These are phyloP conservation scores for Cebidichthys violaceus DNA, from an alignment of 2,113 vertebrate genomes.

Conservation along the genomic window DNA sequence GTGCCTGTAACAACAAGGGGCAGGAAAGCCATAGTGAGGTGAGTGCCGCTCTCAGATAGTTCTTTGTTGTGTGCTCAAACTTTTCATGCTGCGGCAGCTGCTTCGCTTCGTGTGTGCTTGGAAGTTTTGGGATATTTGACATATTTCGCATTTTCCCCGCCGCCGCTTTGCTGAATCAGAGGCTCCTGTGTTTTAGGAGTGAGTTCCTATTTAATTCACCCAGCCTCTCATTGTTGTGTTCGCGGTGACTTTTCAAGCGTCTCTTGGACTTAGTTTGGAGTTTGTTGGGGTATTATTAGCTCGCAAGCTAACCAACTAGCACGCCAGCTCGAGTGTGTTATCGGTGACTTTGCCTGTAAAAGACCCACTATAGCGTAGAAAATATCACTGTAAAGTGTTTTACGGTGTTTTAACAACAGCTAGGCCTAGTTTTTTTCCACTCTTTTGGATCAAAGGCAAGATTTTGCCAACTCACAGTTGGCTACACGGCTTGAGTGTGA, in stretches of 20 bases:
- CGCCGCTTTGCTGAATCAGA: slow-evolving; percentile 54
- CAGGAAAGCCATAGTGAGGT: slow-evolving; percentile 68
- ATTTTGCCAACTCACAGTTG: slow-evolving; percentile 63
- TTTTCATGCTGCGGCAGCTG: slow-evolving; percentile 70
- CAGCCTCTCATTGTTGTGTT: background rate
- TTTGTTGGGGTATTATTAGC: slow-evolving; percentile 77
- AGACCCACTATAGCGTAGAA: background rate
- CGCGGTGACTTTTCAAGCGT: background rate
- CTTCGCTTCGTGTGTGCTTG: slow-evolving; percentile 69
- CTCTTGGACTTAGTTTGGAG: slow-evolving; percentile 49
- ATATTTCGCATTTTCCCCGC: slow-evolving; percentile 81
- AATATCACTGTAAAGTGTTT: background rate
- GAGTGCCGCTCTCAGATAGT: slow-evolving; percentile 65
- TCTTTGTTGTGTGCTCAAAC: slow-evolving; percentile 78
- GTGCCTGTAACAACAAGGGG: slow-evolving; percentile 19
- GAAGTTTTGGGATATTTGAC: slow-evolving; percentile 83
- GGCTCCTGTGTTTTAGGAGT: slow-evolving; percentile 7
- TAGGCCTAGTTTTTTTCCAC: background rate
- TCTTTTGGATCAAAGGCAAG: background rate
- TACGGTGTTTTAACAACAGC: background rate
- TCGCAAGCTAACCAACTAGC: slow-evolving; percentile 76
- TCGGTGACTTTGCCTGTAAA: slow-evolving; percentile 15
- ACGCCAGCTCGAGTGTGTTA: slow-evolving; percentile 53
- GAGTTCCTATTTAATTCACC: background rate
- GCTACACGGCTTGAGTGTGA: slow-evolving; percentile 46